These are phyloP conservation scores for Drosophila orena DNA, from an alignment of 1,140 invertebrate species.

Conservation along the genomic window DNA sequence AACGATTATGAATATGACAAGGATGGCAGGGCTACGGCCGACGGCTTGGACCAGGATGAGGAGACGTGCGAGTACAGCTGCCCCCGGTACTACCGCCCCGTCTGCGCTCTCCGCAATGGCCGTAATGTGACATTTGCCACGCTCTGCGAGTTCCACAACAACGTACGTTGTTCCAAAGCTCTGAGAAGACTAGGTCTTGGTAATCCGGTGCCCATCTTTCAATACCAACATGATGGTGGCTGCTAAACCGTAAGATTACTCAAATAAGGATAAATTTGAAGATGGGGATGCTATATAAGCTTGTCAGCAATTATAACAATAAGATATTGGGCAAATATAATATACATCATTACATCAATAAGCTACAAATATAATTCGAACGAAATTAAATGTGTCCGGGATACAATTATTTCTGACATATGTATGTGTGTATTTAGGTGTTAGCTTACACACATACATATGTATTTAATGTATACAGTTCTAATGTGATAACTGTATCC, in stretches of 20 bases:
- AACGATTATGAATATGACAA: slow-evolving; percentile 2
- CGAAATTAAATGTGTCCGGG: too few species aligned
- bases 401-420: too few species aligned
- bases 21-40: background rate
- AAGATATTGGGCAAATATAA: too few species aligned
- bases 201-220: slow-evolving; percentile 19
- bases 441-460: too few species aligned
- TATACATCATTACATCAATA: too few species aligned
- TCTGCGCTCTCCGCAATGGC: slow-evolving; percentile 54
- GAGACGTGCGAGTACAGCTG: slow-evolving; percentile 65
- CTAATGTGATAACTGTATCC: too few species aligned
- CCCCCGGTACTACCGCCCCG: slow-evolving; percentile 65
- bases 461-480: too few species aligned
- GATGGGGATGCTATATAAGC: too few species aligned
- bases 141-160: slow-evolving; percentile 64
- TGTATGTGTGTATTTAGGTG: too few species aligned
- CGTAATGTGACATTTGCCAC: slow-evolving; percentile 55
- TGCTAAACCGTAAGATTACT: slow-evolving; percentile 10
- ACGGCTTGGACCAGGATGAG: slow-evolving; percentile 36
- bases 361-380: too few species aligned
- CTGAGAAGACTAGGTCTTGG: slow-evolving; percentile 36
- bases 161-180: slow-evolving; percentile 58
- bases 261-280: too few species aligned
- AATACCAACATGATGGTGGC: slow-evolving; percentile 44
- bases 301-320: too few species aligned